A percentile compares a stretch with the other conserved stretches of the same genome.
Conservation (phyloP, 2,113 vertebrate species). For the Shinisaurus crocodilurus region DNA sequence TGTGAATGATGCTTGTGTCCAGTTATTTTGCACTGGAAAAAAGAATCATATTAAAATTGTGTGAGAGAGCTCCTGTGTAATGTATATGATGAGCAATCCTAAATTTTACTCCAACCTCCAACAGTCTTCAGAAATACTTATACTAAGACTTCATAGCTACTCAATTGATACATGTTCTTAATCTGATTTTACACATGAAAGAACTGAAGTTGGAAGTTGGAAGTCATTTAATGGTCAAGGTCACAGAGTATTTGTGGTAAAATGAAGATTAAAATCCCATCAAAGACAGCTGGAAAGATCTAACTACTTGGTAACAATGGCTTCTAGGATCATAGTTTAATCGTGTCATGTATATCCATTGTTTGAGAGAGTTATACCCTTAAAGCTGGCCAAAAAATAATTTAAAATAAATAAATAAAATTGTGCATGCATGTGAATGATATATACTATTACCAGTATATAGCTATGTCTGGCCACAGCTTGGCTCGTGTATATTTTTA, state of each 20-base stretch:
- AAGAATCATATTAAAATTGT: neutral
- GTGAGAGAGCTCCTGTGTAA: neutral
- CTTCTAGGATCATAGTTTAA: neutral
- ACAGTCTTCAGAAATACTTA: neutral
- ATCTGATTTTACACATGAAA: neutral
- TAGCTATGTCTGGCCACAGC: neutral
- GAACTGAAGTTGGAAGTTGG: neutral
- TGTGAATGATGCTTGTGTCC: neutral
- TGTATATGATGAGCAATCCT: neutral
- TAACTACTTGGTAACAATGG: neutral
- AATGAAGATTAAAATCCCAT: neutral
- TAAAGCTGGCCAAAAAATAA: no score
- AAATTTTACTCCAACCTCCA: neutral
- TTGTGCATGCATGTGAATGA: neutral
- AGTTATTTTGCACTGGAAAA: neutral
- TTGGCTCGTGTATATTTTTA: neutral
- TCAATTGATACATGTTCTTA: neutral
- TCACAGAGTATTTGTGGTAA: neutral
- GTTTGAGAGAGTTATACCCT: no score
- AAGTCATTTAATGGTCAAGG: constrained; percentile 4
- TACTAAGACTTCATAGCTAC: neutral
- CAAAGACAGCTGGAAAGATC: neutral
- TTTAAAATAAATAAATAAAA: no score
- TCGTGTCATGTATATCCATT: neutral
- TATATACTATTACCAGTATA: neutral